These are phyloP conservation scores for Sebastiscus tertius DNA, from an alignment of 2,797 vertebrate genomes.

Conservation along the genomic window DNA sequence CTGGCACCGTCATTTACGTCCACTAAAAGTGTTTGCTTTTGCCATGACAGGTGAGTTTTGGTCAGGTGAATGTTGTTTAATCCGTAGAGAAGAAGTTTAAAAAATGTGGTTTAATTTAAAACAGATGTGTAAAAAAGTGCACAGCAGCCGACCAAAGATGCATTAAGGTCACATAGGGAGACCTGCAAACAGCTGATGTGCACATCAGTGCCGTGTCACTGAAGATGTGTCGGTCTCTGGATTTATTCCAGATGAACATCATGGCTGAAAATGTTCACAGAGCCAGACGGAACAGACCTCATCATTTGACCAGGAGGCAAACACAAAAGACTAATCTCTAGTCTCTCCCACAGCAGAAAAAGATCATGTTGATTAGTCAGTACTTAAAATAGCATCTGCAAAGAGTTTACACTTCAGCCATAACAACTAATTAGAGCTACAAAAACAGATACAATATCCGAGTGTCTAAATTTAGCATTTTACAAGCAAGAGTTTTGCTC, in stretches of 20 bases:
- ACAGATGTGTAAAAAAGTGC: neutral
- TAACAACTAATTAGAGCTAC: neutral
- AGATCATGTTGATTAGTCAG: neutral
- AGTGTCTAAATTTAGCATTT: neutral
- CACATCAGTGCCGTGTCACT: slow-evolving; percentile 17
- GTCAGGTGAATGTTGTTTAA: neutral
- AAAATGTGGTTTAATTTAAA: neutral
- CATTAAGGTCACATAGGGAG: neutral
- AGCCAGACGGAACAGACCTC: slow-evolving; percentile 5
- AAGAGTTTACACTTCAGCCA: neutral
- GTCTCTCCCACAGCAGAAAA: neutral
- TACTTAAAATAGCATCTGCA: neutral
- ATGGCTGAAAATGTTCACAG: neutral
- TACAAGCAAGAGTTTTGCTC: neutral
- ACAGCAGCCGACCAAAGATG: neutral
- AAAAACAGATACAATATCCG: neutral
- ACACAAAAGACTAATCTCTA: neutral
- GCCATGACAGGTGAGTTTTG: too few species aligned
- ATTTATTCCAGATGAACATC: slow-evolving; percentile 14
- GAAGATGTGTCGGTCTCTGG: slow-evolving; percentile 2
- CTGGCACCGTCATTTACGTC: too few species aligned
- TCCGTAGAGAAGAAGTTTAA: too few species aligned
- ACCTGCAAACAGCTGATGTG: slow-evolving; percentile 1
- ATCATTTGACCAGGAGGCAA: slow-evolving; percentile 3
- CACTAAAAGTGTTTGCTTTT: too few species aligned